phyloP scores from a whole-genome alignment of 2,113 vertebrate genomes.

The Dascyllus trimaculatus region DNA sequence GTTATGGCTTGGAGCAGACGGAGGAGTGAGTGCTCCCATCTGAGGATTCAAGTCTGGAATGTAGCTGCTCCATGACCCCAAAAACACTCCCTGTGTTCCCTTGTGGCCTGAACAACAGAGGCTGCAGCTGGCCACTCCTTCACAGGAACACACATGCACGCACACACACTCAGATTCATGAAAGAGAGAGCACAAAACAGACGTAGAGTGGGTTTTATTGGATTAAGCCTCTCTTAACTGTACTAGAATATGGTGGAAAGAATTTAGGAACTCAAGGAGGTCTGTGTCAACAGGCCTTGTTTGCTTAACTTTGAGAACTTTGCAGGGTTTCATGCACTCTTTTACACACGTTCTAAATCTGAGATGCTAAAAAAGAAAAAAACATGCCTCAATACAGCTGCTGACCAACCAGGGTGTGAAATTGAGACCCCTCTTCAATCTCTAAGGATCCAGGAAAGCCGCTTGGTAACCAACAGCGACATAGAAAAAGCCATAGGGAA shows the following conservation, averaged over 20 bases:
- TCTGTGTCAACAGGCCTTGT: conserved; percentile 75
- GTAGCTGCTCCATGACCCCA: conserved; percentile 72
- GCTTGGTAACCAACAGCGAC: conserved; percentile 54
- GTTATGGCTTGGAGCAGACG: conserved; percentile 36
- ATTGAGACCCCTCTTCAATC: conserved; percentile 41
- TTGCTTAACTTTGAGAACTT: conserved; percentile 73
- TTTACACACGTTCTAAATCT: conserved; percentile 49
- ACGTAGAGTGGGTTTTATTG: conserved; percentile 70
- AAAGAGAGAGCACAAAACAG: conserved; percentile 58
- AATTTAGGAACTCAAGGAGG: conserved; percentile 70
- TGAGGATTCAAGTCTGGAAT: conserved; percentile 72
- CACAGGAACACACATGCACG: conserved; percentile 35
- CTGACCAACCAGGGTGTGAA: conserved; percentile 47
- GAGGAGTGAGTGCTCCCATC: conserved; percentile 57
- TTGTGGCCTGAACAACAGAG: conserved; percentile 67
- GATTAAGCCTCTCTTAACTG: conserved; percentile 79
- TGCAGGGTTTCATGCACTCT: conserved; percentile 49
- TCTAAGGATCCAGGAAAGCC: conserved; percentile 31
- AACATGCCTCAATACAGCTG: conserved; percentile 33
- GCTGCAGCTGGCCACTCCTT: conserved; percentile 69
- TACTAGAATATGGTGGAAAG: conserved; percentile 71
- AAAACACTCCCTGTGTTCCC: conserved; percentile 68
- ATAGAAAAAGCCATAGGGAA: conserved; percentile 28
- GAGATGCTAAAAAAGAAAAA: conserved; percentile 22
- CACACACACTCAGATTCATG: conserved; percentile 49